Conservation (phyloP, 2,113 vertebrate genomes). For the Kryptolebias marmoratus region DNA sequence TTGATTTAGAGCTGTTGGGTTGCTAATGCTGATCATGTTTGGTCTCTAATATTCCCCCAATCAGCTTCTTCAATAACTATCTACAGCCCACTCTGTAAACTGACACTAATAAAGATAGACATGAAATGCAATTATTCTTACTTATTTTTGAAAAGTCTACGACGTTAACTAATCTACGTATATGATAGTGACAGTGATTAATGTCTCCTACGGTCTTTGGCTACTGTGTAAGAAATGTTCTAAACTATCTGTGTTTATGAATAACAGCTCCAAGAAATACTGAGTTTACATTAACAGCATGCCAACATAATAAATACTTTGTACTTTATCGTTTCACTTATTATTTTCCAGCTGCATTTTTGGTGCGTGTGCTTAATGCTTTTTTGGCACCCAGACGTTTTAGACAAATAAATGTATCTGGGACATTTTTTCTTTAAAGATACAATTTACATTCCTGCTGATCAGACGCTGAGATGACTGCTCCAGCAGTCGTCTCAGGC, state of each 20-base stretch:
- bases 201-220: not conserved
- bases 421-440: not conserved
- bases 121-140: not conserved
- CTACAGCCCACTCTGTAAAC: not conserved
- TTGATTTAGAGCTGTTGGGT: not conserved
- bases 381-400: conserved; percentile 20
- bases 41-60: no score
- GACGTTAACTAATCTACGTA: not conserved
- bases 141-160: not conserved
- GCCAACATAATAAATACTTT: conserved; percentile 42
- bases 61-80: not conserved
- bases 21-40: no score
- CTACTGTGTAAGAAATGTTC: not conserved
- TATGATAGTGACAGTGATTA: not conserved
- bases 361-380: conserved; percentile 50
- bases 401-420: not conserved
- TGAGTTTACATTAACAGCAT: conserved; percentile 56
- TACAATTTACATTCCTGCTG: not conserved
- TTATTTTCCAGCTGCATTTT: conserved; percentile 28
- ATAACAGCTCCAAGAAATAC: conserved; percentile 13
- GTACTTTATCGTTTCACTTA: conserved; percentile 33
- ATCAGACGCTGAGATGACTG: not conserved
- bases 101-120: not conserved
- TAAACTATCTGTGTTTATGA: not conserved
- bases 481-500: not conserved